Evolutionary conservation across 2,113 vertebrate species (phyloP), one percentile per base, ranked within the genome.

Genomic region (Rhipidura dahli): DNA sequence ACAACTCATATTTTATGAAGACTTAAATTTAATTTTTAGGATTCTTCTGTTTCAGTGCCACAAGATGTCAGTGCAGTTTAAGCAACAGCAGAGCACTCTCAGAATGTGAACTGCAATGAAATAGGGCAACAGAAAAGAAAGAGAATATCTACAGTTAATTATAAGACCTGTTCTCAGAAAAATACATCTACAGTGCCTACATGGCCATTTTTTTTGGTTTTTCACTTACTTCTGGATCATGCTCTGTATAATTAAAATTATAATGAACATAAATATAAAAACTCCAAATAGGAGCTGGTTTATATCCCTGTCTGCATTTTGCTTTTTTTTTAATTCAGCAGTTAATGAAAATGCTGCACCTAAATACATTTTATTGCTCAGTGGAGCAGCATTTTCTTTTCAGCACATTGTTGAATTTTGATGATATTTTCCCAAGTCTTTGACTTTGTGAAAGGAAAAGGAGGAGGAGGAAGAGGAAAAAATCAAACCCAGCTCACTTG

Each of bases 41-140:
- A 65, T 30, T 68, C 51, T 86, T 88, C 89, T 94, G 81, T 96
- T 66, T 93, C 42, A 60, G 49, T 77, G 47, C 98, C 98, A 98
- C 97, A 97, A 98, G 98, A 94, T 98, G 98, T 98, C 98, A 98
- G 96, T 98, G 96, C 81, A 98, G 98, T 98, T 98, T 97, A 98
- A 98, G 98, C 81, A 97, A 97, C 95, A 64, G 72, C 66, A 83
- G 69, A 57, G 80, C 21, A 3, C 24, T 59, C 45, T 75, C 20
- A 13, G 47, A 30, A 45, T 35, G n/a, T 80, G 73, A 93, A 72
- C 47, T 35, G 61, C 70, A 56, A 42, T 47, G 45, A 83, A 86
- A 86, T 79, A 13, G 11, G 49, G 39, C 9, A 75, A 72, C 57
- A 61, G 21, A 47, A 70, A 77, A 80, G 63, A 72, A 60, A 71